These are phyloP conservation scores for Ochropacha duplaris DNA, from an alignment of 2,888 invertebrate species.

Conservation along the genomic window DNA sequence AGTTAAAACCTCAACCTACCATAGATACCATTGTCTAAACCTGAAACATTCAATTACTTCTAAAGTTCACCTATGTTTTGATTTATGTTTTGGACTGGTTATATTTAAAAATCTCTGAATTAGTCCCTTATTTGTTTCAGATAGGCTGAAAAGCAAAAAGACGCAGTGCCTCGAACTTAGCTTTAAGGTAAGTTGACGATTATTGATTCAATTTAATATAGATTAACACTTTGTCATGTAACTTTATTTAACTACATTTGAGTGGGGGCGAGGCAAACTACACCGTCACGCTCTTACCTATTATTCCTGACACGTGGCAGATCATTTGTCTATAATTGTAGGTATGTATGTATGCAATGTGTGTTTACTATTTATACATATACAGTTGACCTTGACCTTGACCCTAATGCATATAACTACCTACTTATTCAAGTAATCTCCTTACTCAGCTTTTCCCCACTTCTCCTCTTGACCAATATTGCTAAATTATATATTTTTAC, in stretches of 20 bases:
- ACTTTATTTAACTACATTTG: too few species aligned
- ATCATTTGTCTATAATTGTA: neutral
- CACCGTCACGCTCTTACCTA: too few species aligned
- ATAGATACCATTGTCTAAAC: too few species aligned
- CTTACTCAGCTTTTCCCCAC: neutral
- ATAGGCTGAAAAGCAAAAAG: constrained; percentile 24
- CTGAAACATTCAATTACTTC: too few species aligned
- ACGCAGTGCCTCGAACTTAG: constrained; percentile 11
- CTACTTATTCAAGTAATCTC: neutral
- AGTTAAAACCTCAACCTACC: too few species aligned
- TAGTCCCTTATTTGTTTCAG: constrained; percentile 22
- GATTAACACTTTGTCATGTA: neutral
- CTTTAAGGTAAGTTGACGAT: constrained; percentile 2
- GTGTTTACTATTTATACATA: constrained; percentile 11
- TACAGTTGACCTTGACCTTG: constrained; percentile 43
- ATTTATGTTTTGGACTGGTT: too few species aligned
- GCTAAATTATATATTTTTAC: too few species aligned
- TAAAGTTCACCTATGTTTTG: too few species aligned
- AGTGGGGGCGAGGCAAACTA: too few species aligned
- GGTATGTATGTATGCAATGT: neutral
- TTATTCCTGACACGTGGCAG: neutral
- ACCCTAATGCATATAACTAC: constrained; percentile 18
- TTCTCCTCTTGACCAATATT: too few species aligned
- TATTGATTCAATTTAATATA: neutral
- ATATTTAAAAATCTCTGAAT: too few species aligned